Base-by-base conservation (phyloP, 2,113 vertebrate genomes). In the Onychostruthus taczanowskii region DNA sequence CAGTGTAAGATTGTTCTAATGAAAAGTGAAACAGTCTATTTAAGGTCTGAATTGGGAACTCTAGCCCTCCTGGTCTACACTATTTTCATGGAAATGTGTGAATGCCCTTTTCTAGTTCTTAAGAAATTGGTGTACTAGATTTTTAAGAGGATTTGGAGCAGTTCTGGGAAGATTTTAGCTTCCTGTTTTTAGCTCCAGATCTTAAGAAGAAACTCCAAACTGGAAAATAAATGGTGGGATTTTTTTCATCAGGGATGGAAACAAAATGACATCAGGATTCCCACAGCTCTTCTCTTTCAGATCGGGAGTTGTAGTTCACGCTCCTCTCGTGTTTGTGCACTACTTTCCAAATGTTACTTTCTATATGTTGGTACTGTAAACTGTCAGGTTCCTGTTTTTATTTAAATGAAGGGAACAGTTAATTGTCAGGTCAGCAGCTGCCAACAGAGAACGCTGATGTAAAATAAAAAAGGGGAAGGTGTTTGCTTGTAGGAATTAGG, bases 191-290 rank as follows among this genome's bases (percentile, higher is more conserved):
- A 46, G 16, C 17, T 44, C 4, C 5, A 47, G 21, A 35, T 80
- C 30, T 37, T 53, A n/a, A 50, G 30, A 53, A 63, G 43, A 30
- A 21, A 8, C 16, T 85, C 26, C 11, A 23, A 10, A 31, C 17
- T 37, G 37, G 37, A 52, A 46, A 35, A 74, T 4, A 14, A 49
- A 28, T 31, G 2, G 22, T 69, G 1, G 1, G 1, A 4, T 21
- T 43, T 46, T 62, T 66, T 58, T 23, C 43, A 22, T 11, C 41
- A 63, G 52, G 23, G 53, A 5, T 37, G 26, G 37, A 58, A 39
- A 17, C 7, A 9, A 63, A 58, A 50, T 6, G 44, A 26, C 11
- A 21, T 1, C 13, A 3, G 15, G 0, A 6, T 68, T 83, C 75
- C 74, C 17, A 7, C 37, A 70, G 75, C 13, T 72, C 47, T 47